Base-by-base conservation (phyloP, 2,888 invertebrate genomes). In the Bedellia somnulentella region DNA sequence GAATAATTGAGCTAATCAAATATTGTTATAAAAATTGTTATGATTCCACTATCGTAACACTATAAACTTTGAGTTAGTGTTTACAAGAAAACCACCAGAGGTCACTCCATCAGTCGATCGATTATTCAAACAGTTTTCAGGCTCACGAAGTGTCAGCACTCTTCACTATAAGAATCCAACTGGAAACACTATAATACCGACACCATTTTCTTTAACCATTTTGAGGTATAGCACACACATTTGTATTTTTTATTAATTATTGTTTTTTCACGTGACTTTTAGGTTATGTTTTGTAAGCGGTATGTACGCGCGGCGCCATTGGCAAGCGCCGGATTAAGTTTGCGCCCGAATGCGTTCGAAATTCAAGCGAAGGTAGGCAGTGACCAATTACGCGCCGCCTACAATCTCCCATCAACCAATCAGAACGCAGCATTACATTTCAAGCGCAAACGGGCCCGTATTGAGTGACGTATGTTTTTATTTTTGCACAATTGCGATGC, bases 251-350 rank as follows among this genome's bases (percentile, higher is more conserved):
- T n/a, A n/a, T n/a, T n/a, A n/a, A n/a, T n/a, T n/a, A n/a, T n/a
- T n/a, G n/a, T n/a, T n/a, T n/a, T n/a, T n/a, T n/a, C n/a, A n/a
- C n/a, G n/a, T n/a, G n/a, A n/a, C n/a, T n/a, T n/a, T n/a, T 18
- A 18, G 9, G 5, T 18, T 18, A 18, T 18, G 5, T 18, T 18
- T 9, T 5, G 18, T 6, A 9, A 5, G 9, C 18, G 18, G 18
- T 6, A 36, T 42, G 40, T 47, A 49, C 58, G 63, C 70, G 67
- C 59, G 70, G 73, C 71, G 71, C 70, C 48, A 52, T 52, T 63
- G 56, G 49, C 71, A 48, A 67, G 70, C 73, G 76, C 73, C 63
- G 55, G 63, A 52, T 60, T 59, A 62, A 60, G 64, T 71, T 66
- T 73, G 70, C 57, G 47, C 47, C 45, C 46, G 48, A 52, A 42